phyloP scores from a whole-genome alignment of 1,140 invertebrate species.

The Drosophila sp. region DNA sequence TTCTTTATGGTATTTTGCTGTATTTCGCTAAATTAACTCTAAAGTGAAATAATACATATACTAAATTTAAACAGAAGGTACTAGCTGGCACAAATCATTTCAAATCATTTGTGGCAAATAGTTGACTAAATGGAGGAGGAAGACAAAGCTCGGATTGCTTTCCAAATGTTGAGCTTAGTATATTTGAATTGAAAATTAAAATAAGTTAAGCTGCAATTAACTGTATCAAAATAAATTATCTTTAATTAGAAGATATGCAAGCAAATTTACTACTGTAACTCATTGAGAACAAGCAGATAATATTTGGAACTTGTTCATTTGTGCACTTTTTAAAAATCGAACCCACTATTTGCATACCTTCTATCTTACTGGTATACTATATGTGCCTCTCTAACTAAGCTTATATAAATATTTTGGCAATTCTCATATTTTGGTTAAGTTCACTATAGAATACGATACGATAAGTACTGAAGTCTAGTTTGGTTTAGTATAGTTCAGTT shows the following conservation, averaged over 20 bases:
- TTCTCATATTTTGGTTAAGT: constrained; percentile 55
- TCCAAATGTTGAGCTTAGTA: not conserved
- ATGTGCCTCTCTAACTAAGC: constrained; percentile 34
- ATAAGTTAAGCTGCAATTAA: not conserved
- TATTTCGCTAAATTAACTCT: constrained; percentile 61
- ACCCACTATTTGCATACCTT: not conserved
- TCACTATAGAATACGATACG: constrained; percentile 37
- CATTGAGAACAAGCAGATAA: not conserved
- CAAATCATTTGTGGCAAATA: constrained; percentile 54
- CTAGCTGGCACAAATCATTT: constrained; percentile 64
- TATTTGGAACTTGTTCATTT: constrained; percentile 9
- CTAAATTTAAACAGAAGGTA: constrained; percentile 5
- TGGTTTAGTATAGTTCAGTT: constrained; percentile 56
- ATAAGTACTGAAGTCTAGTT: constrained; percentile 23
- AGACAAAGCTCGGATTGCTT: constrained; percentile 22
- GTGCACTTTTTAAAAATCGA: not conserved
- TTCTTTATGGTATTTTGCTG: constrained; percentile 48
- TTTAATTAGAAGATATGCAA: not conserved
- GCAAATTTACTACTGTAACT: not conserved
- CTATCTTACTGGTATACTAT: constrained; percentile 53
- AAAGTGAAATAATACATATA: constrained; percentile 26
- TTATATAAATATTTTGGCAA: constrained; percentile 71
- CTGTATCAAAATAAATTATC: not conserved
- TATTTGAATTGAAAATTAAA: not conserved
- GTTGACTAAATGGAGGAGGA: constrained; percentile 48